Evolutionary conservation across 2,113 vertebrate species (phyloP).

Genomic region (Maylandia zebra): DNA sequence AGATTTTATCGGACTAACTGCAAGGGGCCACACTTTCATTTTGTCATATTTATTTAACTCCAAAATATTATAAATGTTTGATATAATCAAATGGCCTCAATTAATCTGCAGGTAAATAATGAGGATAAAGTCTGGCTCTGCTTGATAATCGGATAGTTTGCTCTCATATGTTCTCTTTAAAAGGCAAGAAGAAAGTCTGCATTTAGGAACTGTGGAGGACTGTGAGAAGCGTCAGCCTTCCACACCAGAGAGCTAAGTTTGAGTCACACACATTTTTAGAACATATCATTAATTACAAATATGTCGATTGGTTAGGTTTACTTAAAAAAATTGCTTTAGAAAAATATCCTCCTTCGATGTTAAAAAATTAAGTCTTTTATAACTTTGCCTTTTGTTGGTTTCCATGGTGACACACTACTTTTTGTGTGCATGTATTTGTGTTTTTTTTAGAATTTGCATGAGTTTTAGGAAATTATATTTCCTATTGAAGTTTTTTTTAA

Average conservation of each 20-base stretch:
- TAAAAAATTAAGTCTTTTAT: neutral
- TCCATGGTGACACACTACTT: neutral
- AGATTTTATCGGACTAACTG: neutral
- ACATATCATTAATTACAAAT: neutral
- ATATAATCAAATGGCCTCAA: neutral
- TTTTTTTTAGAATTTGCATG: neutral
- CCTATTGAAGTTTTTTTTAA: neutral
- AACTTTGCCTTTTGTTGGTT: neutral
- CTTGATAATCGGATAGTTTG: fast-evolving
- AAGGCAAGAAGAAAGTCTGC: neutral
- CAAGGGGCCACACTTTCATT: neutral
- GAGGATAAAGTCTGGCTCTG: neutral
- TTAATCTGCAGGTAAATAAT: neutral
- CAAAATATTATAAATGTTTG: neutral
- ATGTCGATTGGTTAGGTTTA: neutral
- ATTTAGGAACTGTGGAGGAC: neutral
- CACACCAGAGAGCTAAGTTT: neutral
- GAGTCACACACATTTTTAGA: neutral
- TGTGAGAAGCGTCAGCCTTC: fast-evolving
- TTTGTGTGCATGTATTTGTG: neutral
- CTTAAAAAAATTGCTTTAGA: neutral
- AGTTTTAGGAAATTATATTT: neutral
- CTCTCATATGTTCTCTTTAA: neutral
- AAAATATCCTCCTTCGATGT: neutral
- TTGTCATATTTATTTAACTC: neutral